A percentile compares a stretch with the other conserved stretches of the same genome.
phyloP scores from a whole-genome alignment of 2,113 vertebrate genomes.

The Pycnonotus jocosus region DNA sequence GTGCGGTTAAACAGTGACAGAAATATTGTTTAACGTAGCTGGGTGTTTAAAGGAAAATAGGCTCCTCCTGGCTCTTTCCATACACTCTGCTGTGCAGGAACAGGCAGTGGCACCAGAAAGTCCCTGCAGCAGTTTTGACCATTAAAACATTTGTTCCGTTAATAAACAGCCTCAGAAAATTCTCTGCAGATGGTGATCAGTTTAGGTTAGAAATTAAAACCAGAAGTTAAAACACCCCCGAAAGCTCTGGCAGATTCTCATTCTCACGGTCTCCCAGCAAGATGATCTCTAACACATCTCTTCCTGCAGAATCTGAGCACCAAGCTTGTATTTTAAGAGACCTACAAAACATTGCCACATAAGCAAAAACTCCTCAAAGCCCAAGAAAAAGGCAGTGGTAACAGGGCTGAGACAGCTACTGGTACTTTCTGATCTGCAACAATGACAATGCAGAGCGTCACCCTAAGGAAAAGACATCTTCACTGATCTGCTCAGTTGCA shows the following conservation, averaged over 20 bases:
- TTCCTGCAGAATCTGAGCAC: not conserved
- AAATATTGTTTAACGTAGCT: not conserved
- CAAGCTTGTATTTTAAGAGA: not conserved
- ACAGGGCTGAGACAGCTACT: not conserved
- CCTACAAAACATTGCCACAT: fast-evolving
- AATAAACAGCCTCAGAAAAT: not conserved
- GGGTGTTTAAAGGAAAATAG: not conserved
- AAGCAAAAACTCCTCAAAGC: not conserved
- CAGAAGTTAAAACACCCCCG: not conserved
- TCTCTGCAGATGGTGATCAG: not conserved
- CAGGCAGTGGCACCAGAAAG: not conserved
- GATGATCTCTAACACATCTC: not conserved
- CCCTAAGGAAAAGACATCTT: not conserved
- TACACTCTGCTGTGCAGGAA: fast-evolving
- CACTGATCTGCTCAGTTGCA: not conserved
- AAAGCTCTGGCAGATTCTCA: not conserved
- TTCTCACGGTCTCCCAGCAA: not conserved
- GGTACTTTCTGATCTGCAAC: not conserved
- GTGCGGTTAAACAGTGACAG: not conserved
- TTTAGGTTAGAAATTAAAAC: constrained; percentile 12
- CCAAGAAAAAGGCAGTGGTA: not conserved
- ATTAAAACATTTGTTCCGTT: not conserved
- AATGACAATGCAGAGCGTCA: not conserved
- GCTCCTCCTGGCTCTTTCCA: not conserved
- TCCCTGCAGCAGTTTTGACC: not conserved